These are phyloP conservation scores for Solea senegalensis DNA, from an alignment of 2,113 vertebrate species.

Conservation along the genomic window DNA sequence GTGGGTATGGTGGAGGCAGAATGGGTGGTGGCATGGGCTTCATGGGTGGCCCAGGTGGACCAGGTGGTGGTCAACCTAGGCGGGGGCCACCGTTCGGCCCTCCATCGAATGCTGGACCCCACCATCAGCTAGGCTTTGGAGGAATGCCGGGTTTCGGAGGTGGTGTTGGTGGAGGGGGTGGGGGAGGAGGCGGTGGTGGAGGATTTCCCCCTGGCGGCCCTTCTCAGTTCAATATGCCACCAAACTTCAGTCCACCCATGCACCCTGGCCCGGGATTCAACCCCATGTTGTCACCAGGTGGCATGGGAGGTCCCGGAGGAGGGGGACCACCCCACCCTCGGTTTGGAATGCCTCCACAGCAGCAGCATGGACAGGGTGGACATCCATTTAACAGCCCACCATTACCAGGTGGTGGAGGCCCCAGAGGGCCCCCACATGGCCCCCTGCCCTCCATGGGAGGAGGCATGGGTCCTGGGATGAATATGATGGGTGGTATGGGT, in stretches of 20 bases:
- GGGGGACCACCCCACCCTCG: conserved; percentile 83
- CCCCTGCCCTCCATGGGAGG: conserved; percentile 81
- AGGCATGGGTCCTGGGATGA: conserved; percentile 82
- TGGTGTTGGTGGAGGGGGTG: conserved; percentile 72
- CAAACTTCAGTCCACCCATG: conserved; percentile 95
- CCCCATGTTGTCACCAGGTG: conserved; percentile 90
- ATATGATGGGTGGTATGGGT: conserved; percentile 82
- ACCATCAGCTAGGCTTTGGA: conserved; percentile 90
- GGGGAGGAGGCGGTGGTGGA: conserved; percentile 74
- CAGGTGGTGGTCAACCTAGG: conserved; percentile 77
- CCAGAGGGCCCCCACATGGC: conserved; percentile 81
- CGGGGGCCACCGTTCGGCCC: conserved; percentile 85
- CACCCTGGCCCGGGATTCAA: conserved; percentile 88
- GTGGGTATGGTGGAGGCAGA: conserved; percentile 78
- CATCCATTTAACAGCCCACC: conserved; percentile 84
- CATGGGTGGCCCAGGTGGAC: conserved; percentile 80
- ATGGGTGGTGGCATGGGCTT: conserved; percentile 82
- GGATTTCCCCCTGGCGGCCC: conserved; percentile 84
- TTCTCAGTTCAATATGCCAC: conserved; percentile 88
- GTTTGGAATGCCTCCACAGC: conserved; percentile 82
- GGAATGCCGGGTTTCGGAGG: conserved; percentile 83
- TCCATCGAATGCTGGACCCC: conserved; percentile 81
- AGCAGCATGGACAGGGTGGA: conserved; percentile 84
- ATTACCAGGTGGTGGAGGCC: conserved; percentile 80
- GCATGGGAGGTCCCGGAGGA: conserved; percentile 80